A percentile compares a stretch with the other conserved stretches of the same genome.
phyloP scores from a whole-genome alignment of 2,888 invertebrate genomes.

The Stegana nigrithorax region DNA sequence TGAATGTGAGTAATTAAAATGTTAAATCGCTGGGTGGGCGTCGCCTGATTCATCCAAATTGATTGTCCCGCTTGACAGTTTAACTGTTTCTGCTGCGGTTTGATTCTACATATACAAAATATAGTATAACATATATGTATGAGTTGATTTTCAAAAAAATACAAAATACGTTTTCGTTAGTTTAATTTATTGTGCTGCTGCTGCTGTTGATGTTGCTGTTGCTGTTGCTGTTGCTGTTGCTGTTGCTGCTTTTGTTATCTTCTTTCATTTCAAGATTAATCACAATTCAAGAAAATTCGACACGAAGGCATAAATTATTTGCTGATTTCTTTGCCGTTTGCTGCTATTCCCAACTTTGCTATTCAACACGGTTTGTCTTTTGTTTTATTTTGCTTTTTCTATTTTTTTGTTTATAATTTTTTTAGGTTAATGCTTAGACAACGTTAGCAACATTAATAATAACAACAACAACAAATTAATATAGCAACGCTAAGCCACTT shows the following conservation, averaged over 20 bases:
- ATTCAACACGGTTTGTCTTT: too few species aligned
- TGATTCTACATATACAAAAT: too few species aligned
- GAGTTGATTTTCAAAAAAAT: too few species aligned
- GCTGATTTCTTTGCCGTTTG: background rate
- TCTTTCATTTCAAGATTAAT: background rate
- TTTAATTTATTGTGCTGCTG: background rate
- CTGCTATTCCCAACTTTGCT: background rate
- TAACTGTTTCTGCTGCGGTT: background rate
- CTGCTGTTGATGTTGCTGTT: too few species aligned
- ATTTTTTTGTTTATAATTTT: background rate
- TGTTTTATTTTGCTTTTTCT: background rate
- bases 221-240: too few species aligned
- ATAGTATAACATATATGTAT: too few species aligned
- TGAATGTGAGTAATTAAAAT: conserved; percentile 13
- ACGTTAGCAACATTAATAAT: background rate
- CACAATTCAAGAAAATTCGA: background rate
- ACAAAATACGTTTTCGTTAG: background rate
- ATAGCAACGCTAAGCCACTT: too few species aligned
- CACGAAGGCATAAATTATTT: conserved; percentile 1
- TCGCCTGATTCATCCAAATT: background rate
- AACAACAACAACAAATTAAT: conserved; percentile 3
- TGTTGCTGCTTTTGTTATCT: background rate
- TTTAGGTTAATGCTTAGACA: too few species aligned
- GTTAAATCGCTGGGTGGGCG: background rate
- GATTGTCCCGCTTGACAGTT: background rate